phyloP scores from a whole-genome alignment of 2,113 vertebrate species.

The Antechinus stuartii region DNA sequence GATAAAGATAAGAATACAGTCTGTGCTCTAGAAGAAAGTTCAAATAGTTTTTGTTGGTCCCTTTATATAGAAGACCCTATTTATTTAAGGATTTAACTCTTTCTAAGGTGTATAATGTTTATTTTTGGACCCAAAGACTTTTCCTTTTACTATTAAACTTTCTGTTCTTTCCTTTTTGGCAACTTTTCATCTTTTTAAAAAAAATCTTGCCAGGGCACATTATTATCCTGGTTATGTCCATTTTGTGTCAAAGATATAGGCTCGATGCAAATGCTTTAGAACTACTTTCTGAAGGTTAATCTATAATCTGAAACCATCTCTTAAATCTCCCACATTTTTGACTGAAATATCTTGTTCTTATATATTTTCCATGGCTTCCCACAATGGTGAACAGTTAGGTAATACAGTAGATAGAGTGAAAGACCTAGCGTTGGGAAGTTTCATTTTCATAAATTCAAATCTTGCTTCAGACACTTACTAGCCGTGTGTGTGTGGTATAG shows the following conservation, averaged over 20 bases:
- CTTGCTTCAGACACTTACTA: too few species aligned
- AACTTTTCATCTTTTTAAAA: too few species aligned
- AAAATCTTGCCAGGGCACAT: not conserved
- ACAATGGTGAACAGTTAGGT: not conserved
- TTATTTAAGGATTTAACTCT: not conserved
- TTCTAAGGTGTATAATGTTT: not conserved
- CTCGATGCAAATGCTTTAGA: not conserved
- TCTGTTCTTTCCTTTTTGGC: not conserved
- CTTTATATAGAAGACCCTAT: not conserved
- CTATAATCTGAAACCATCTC: not conserved
- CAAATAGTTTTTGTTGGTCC: not conserved
- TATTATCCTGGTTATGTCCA: not conserved
- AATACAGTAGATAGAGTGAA: too few species aligned
- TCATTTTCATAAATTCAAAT: too few species aligned
- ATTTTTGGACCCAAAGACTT: not conserved
- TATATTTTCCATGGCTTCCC: not conserved
- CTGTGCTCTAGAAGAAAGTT: not conserved
- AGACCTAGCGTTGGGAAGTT: too few species aligned
- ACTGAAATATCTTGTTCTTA: not conserved
- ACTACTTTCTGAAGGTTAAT: not conserved
- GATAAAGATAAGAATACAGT: not conserved
- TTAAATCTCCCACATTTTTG: not conserved
- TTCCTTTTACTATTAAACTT: not conserved
- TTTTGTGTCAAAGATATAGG: not conserved
- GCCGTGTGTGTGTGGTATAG: too few species aligned